A percentile compares a stretch with the other conserved stretches of the same genome.
Conservation (phyloP, 2,888 invertebrate genomes). For the Noctua fimbriata region DNA sequence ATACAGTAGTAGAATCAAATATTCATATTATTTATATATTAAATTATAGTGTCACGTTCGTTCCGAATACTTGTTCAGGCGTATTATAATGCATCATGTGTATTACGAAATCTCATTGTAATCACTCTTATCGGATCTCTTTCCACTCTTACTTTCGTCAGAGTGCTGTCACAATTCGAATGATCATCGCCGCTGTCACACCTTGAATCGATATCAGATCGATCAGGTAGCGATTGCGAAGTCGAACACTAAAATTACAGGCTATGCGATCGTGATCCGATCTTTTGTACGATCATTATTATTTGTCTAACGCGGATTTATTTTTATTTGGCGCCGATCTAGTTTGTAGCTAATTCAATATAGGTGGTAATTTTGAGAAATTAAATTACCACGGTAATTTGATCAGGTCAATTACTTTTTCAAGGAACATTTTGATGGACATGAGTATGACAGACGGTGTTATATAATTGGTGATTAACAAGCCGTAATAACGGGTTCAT, state of each 20-base stretch:
- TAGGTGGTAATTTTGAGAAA: constrained; percentile 51
- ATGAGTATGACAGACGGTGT: constrained; percentile 15
- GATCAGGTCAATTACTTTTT: constrained; percentile 35
- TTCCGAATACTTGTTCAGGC: constrained; percentile 76
- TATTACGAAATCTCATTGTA: constrained; percentile 80
- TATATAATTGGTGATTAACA: constrained; percentile 43
- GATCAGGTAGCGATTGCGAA: constrained; percentile 76
- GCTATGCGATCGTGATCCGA: constrained; percentile 67
- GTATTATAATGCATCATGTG: constrained; percentile 75
- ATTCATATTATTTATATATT: constrained; percentile 71
- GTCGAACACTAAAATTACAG: constrained; percentile 68
- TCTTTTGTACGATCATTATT: constrained; percentile 70
- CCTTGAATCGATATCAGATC: constrained; percentile 79
- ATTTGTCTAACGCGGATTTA: constrained; percentile 66
- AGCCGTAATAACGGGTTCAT: constrained; percentile 43
- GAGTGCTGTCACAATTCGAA: constrained; percentile 75
- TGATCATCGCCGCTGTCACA: constrained; percentile 79
- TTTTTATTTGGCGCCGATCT: constrained; percentile 58
- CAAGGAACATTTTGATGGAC: constrained; percentile 32
- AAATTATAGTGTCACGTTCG: constrained; percentile 81
- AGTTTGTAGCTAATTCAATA: constrained; percentile 44
- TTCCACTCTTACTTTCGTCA: constrained; percentile 82
- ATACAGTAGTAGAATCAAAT: constrained; percentile 53
- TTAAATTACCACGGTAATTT: constrained; percentile 31
- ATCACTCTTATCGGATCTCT: constrained; percentile 79